Evolutionary conservation across 2,113 vertebrate genomes (phyloP).

Genomic region (Cynopterus brachyotis): DNA sequence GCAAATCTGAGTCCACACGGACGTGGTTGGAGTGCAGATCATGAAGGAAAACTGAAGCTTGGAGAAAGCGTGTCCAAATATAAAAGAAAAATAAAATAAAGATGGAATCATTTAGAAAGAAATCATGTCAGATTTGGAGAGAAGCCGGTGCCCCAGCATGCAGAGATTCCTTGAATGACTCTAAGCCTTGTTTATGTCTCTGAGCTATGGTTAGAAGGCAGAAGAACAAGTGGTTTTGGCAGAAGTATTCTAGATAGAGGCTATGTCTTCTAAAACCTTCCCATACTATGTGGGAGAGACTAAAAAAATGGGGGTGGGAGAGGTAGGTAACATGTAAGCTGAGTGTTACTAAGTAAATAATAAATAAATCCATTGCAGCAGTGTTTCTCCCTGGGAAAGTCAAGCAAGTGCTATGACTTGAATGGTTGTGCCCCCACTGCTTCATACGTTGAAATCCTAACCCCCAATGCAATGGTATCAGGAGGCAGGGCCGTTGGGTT

Average conservation of each 20-base stretch:
- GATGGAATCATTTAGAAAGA: conserved; percentile 2
- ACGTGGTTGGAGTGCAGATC: conserved; percentile 24
- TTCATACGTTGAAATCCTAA: neutral
- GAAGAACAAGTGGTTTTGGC: neutral
- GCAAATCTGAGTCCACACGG: conserved; percentile 51
- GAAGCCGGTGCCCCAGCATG: neutral
- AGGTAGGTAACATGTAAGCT: neutral
- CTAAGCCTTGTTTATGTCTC: neutral
- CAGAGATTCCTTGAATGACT: neutral
- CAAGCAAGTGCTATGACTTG: neutral
- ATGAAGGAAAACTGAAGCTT: neutral
- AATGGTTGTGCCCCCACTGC: neutral
- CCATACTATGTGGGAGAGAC: neutral
- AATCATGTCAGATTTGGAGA: neutral
- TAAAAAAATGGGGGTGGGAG: rapidly evolving
- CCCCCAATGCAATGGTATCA: neutral
- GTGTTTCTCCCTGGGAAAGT: neutral
- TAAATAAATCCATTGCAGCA: neutral
- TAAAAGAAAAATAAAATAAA: conserved; percentile 14
- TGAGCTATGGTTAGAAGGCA: neutral
- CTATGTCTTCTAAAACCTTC: neutral
- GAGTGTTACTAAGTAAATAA: neutral
- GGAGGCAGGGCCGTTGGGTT: neutral
- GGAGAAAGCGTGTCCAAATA: conserved; percentile 24
- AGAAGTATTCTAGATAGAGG: neutral